Base-by-base conservation (phyloP, 2,797 vertebrate genomes). In the Lithobates pipiens region DNA sequence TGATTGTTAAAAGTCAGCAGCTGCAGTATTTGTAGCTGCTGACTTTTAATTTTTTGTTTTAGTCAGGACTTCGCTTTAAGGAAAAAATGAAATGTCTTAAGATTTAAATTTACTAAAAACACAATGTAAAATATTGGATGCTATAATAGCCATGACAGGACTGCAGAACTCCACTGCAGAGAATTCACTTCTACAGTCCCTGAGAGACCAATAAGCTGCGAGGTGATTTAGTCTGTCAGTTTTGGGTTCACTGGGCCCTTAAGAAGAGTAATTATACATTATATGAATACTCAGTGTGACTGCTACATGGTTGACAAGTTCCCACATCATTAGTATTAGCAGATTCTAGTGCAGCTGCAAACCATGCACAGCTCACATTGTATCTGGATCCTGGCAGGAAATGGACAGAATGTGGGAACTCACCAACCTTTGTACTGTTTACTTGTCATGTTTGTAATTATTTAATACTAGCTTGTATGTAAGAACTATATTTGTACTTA, bases 351-450 rank as follows among this genome's bases (percentile, higher is more conserved):
- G 10, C 69, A 63, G 57, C 54, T 75, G 71, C 36, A 74, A n/a
- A 65, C 15, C 18, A 32, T 65, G 65, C 63, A 82, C 16, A n/a
- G 80, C 16, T 67, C 57, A 75, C 13, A 65, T 32, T 32, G 3
- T 75, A 70, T 80, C 46, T 57, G 68, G 46, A 54, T 57, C 25
- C 1, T 39, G 34, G 39, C 70, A 82, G 80, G 80, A 82, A 82
- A 70, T 65, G n/a, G 69, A 39, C 69, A 73, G 3, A 73, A 82
- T 82, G 70, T 82, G 80, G 80, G 80, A 82, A 74, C 46, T 23
- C 13, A 16, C 16, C 8, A 65, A 61, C 70, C 80, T 73, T 81
- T 81, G 50, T 73, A 32, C 80, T 82, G 80, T 63, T 69, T 71
- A 57, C 69, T 46, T 36, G 27, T 70, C 8, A 80, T 71, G 44